Evolutionary conservation across 2,113 vertebrate species (phyloP).

Genomic region (Anhinga rufa): DNA sequence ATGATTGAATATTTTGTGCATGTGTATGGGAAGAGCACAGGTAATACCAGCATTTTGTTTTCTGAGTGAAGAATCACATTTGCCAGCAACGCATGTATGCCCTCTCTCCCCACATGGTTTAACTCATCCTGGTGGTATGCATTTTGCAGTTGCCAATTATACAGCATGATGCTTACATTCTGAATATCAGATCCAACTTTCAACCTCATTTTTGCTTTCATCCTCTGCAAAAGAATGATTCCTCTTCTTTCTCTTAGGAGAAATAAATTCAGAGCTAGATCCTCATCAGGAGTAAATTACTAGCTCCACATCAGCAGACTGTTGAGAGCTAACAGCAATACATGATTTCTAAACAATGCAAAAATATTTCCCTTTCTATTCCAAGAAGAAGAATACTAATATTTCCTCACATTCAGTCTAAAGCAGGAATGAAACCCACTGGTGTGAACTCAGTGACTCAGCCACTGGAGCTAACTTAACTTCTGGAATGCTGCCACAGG

Average conservation of each 20-base stretch:
- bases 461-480: neutral
- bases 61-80: neutral
- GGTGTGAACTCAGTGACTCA: neutral
- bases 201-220: constrained; percentile 3
- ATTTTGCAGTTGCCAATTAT: neutral
- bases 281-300: neutral
- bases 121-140: neutral
- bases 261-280: neutral
- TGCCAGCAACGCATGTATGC: neutral
- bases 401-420: neutral
- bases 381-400: neutral
- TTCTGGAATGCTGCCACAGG: neutral
- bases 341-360: neutral
- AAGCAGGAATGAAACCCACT: neutral
- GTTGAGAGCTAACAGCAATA: neutral
- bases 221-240: neutral
- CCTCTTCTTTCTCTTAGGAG: neutral
- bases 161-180: neutral
- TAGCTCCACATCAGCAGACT: neutral
- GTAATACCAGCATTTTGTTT: neutral
- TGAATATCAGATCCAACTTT: neutral
- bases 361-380: neutral
- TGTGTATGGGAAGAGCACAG: neutral
- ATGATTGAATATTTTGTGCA: neutral
- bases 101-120: neutral